Evolutionary conservation across 2,888 invertebrate genomes (phyloP).

Genomic region (Lottia scabra): DNA sequence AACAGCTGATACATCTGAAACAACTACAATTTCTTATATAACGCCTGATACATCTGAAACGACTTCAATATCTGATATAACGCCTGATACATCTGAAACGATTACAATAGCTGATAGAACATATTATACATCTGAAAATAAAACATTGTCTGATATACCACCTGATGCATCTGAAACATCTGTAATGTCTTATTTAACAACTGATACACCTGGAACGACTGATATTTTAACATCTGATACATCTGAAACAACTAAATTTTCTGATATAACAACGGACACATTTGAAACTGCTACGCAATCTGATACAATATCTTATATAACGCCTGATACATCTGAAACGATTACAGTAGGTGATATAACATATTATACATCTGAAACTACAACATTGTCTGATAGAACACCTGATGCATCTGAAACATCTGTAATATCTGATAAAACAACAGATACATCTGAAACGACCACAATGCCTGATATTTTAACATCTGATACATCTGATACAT

Average conservation of each 20-base stretch:
- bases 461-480: not conserved
- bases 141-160: too few species aligned
- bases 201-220: not conserved
- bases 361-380: not conserved
- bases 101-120: not conserved
- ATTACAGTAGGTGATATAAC: too few species aligned
- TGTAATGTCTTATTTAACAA: not conserved
- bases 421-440: not conserved
- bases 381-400: not conserved
- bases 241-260: not conserved
- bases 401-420: not conserved
- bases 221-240: not conserved
- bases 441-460: not conserved
- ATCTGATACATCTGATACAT: not conserved
- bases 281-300: not conserved
- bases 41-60: not conserved
- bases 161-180: too few species aligned
- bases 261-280: not conserved
- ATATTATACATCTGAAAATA: not conserved
- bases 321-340: not conserved
- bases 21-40: not conserved
- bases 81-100: not conserved
- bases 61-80: not conserved
- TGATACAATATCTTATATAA: not conserved
- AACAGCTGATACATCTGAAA: not conserved